Evolutionary conservation across 1,140 invertebrate genomes (phyloP), one percentile per base, ranked within the genome.

Genomic region (Linepithema humile): DNA sequence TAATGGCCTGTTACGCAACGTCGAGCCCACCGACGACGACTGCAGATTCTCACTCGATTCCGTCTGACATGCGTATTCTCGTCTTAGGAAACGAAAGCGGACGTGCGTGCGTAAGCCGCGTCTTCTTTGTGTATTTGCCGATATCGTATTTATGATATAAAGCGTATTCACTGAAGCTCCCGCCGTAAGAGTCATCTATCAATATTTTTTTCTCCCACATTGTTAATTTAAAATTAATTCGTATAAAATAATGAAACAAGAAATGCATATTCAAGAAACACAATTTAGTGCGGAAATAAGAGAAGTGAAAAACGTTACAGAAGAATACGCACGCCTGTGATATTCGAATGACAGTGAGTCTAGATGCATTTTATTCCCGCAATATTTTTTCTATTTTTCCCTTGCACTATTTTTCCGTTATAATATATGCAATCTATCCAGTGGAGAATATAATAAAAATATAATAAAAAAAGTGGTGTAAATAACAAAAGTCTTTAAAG

Each of bases 1-100:
- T 90, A 91, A 91, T 90, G 86, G 88, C 89, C 89, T 90, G 87
- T 90, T 90, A 91, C 85, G 87, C 78, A 83, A 86, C 80, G 88
- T 85, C 84, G 85, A 75, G 75, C 74, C 84, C 83, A 67, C 73
- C 78, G 73, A 77, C 45, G 69, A 85, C 85, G 77, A 89, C 87
- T 91, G 60, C 45, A 83, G 83, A 89, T 89, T 88, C 83, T 65
- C 84, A 73, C 84, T 82, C 82, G 72, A 86, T 83, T 82, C 74
- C 73, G 38, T 64, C 45, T 87, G 57, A 84, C 75, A 38, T 77
- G 75, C 64, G 70, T 72, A 85, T 84, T 87, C 48, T 23, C 70
- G 62, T 32, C 69, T 65, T 82, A 74, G 10, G 40, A 55, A 57
- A 64, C 48, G 59, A 72, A 29, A 20, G 26, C 55, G n/a, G 20